Evolutionary conservation across 1,140 invertebrate species (phyloP).

Genomic region (Solen grandis): DNA sequence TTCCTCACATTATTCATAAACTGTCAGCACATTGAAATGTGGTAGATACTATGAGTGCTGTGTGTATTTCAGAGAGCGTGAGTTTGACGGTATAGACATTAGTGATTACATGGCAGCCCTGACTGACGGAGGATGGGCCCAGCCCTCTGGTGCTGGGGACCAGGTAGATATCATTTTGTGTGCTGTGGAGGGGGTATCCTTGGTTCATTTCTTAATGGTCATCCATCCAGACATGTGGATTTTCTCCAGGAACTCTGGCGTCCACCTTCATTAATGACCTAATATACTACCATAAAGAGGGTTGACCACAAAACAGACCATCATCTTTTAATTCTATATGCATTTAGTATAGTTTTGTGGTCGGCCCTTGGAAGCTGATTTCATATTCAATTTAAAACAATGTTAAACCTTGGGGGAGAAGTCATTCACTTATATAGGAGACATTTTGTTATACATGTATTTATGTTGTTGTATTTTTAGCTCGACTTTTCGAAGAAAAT

Average conservation of each 20-base stretch:
- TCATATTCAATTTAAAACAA: too few species aligned
- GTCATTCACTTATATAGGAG: too few species aligned
- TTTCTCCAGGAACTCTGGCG: background rate
- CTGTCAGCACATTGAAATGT: background rate
- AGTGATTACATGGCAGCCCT: slow-evolving; percentile 77
- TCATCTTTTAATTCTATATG: too few species aligned
- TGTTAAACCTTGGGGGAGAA: too few species aligned
- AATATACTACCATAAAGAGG: background rate
- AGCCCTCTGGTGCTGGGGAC: background rate
- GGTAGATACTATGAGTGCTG: background rate
- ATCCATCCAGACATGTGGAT: too few species aligned
- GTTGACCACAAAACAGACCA: too few species aligned
- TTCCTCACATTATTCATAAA: background rate
- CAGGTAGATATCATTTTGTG: background rate
- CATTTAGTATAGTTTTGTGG: too few species aligned
- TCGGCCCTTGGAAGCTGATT: too few species aligned
- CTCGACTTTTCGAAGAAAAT: too few species aligned
- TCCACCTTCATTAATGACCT: background rate
- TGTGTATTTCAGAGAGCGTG: slow-evolving; percentile 31
- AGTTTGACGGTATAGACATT: slow-evolving; percentile 61
- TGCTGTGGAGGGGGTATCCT: background rate
- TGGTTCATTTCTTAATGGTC: too few species aligned
- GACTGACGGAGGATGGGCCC: slow-evolving; percentile 6
- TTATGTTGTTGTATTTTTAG: too few species aligned
- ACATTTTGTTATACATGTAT: too few species aligned